Conservation (phyloP, 2,797 vertebrate genomes). For the Cephalopachus bancanus region DNA sequence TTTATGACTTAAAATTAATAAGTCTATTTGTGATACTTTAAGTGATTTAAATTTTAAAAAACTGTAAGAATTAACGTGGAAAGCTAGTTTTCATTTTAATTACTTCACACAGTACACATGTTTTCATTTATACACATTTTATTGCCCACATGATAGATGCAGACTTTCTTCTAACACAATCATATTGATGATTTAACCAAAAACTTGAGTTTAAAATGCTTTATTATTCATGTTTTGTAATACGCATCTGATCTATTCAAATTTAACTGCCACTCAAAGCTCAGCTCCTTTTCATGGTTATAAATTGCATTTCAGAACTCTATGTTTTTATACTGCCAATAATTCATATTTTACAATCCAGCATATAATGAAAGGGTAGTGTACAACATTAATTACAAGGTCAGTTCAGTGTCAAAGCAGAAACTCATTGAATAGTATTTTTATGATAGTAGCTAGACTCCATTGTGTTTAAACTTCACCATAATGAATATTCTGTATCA, state of each 20-base stretch:
- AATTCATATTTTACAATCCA: constrained; percentile 70
- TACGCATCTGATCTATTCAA: constrained; percentile 71
- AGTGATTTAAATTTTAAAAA: constrained; percentile 16
- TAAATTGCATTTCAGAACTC: constrained; percentile 77
- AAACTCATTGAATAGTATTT: constrained; percentile 48
- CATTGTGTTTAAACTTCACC: background rate
- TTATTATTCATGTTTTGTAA: constrained; percentile 76
- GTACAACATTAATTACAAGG: constrained; percentile 76
- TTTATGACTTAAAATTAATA: constrained; percentile 51
- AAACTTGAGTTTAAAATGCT: constrained; percentile 67
- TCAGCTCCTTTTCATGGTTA: constrained; percentile 75
- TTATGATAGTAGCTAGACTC: background rate
- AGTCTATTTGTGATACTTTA: constrained; percentile 36
- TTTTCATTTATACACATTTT: constrained; percentile 60
- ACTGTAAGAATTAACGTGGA: constrained; percentile 39
- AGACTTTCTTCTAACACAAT: constrained; percentile 58
- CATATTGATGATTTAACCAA: constrained; percentile 59
- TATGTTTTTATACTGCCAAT: constrained; percentile 55
- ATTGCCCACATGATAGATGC: constrained; percentile 39
- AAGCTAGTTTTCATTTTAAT: constrained; percentile 65
- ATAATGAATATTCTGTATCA: constrained; percentile 51
- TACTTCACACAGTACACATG: constrained; percentile 58
- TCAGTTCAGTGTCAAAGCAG: constrained; percentile 73
- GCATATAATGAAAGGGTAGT: constrained; percentile 74
- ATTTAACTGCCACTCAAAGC: constrained; percentile 76